Percentiles rank a stretch among this genome's conserved stretches.
These are phyloP conservation scores for Alloplasta piceator DNA, from an alignment of 2,888 invertebrate species.

Conservation along the genomic window DNA sequence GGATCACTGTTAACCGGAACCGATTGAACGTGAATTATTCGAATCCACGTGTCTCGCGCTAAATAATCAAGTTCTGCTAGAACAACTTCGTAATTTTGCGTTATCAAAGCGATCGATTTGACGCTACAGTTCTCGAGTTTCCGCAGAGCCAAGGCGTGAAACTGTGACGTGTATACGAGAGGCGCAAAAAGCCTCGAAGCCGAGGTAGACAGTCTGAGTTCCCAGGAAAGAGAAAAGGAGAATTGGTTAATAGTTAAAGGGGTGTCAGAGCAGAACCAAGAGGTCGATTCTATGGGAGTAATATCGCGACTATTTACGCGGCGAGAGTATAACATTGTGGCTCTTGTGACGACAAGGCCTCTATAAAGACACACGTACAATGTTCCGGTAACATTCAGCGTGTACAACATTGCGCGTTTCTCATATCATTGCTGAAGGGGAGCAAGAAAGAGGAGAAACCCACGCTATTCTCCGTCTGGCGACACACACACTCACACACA, in stretches of 20 bases:
- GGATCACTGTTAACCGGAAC: no score
- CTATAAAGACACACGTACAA: conserved; percentile 43
- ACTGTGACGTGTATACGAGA: background rate
- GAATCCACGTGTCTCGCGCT: background rate
- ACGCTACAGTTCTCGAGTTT: conserved; percentile 36
- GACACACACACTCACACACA: conserved; percentile 50
- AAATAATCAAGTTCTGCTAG: background rate
- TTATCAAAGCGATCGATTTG: conserved; percentile 48
- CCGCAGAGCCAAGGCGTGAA: conserved; percentile 48
- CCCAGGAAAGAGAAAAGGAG: conserved; percentile 35
- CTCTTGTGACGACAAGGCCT: conserved; percentile 41
- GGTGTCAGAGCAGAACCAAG: conserved; percentile 43
- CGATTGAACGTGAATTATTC: background rate
- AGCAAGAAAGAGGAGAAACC: conserved; percentile 21
- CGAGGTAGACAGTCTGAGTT: conserved; percentile 52
- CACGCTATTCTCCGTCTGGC: conserved; percentile 52
- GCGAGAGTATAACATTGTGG: conserved; percentile 56
- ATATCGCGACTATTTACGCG: conserved; percentile 51
- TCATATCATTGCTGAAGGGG: background rate
- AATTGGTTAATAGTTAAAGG: background rate
- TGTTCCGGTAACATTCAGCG: conserved; percentile 50
- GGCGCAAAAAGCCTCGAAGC: background rate
- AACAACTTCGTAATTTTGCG: conserved; percentile 35
- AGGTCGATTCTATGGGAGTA: conserved; percentile 37
- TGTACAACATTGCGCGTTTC: conserved; percentile 42